Evolutionary conservation across 2,797 vertebrate species (phyloP), one percentile per base, ranked within the genome.

Genomic region (Morelia viridis): DNA sequence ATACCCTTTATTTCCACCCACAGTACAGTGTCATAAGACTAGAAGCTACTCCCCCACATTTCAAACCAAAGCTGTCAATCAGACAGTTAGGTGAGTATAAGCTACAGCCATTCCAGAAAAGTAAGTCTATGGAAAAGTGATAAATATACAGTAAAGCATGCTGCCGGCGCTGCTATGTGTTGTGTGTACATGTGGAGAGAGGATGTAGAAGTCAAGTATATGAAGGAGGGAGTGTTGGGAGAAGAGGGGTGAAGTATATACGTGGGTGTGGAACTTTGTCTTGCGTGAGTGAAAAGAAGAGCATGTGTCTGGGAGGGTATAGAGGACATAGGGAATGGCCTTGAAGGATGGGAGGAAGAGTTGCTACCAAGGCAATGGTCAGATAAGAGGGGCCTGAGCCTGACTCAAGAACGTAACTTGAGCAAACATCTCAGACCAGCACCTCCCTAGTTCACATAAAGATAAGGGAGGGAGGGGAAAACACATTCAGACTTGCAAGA

Each of bases 41-140:
- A 58, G 26, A 50, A 17, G 24, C 87, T 65, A 4, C 58, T 80
- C 71, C 58, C 19, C 12, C 35, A 53, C 35, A 35, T 88, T 91
- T 80, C 41, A 62, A 80, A 80, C 61, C 85, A 60, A 88, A 88
- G 41, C 56, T 91, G 65, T 91, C 85, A 91, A 56, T 76, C 68
- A 83, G 58, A 88, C 5, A 28, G 50, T 46, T n/a, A 76, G 64
- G 90, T 19, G 68, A 5, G 19, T 11, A 91, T 58, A 68, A 53
- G 65, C 65, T 68, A 87, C 22, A 62, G 28, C 4, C 31, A 13
- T 56, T 80, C 76, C 90, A n/a, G 4, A 64, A 68, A 19, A 88
- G 46, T 31, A 4, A n/a, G 35, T 46, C 41, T 24, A 31, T 41
- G 35, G 13, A 80, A 88, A 88, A 60, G 65, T 50, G 46, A 10